Percentiles rank a stretch among this genome's conserved stretches.
phyloP scores from a whole-genome alignment of 2,888 invertebrate genomes.

The Drosophila emarginata region DNA sequence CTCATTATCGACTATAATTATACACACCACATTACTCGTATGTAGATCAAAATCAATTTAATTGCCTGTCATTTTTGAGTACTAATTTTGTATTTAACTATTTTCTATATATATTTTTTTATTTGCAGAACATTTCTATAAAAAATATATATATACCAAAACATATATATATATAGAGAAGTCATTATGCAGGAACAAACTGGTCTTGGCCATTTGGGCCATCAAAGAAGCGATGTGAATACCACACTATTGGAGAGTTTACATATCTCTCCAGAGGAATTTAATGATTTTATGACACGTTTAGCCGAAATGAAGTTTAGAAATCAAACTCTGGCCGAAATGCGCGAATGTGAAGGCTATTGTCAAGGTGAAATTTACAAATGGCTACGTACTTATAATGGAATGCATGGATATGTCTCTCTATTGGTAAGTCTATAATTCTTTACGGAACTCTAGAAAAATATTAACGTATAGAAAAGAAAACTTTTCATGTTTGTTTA shows the following conservation, averaged over 20 bases:
- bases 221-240: neutral
- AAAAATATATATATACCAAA: neutral
- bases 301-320: neutral
- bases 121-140: neutral
- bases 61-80: slow-evolving; percentile 1
- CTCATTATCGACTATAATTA: slow-evolving; percentile 1
- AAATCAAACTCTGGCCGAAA: slow-evolving; percentile 35
- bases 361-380: slow-evolving; percentile 86
- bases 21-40: neutral
- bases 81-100: slow-evolving; percentile 1
- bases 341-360: slow-evolving; percentile 82
- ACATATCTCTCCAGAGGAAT: slow-evolving; percentile 1
- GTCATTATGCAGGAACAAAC: neutral
- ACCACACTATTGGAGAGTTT: neutral
- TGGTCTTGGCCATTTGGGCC: neutral
- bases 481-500: too few species aligned
- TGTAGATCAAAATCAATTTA: slow-evolving; percentile 4
- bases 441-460: neutral
- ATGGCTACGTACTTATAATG: slow-evolving; percentile 86
- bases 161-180: neutral
- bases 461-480: slow-evolving; percentile 5
- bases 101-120: neutral
- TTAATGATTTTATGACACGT: neutral
- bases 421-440: slow-evolving; percentile 86
- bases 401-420: slow-evolving; percentile 92